Base-by-base conservation (phyloP, 2,888 invertebrate species). In the Fragum fragum region DNA sequence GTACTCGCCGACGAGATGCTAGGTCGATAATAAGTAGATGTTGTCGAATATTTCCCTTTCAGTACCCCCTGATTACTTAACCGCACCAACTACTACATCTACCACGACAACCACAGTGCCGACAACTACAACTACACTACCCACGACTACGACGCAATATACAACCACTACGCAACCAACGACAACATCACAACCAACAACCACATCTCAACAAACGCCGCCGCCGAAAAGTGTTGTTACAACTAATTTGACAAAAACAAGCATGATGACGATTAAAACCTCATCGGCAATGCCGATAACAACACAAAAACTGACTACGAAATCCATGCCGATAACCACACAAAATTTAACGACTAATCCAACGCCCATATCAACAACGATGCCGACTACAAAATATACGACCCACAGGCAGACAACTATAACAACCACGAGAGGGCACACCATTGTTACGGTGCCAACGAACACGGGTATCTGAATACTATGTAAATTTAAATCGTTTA, bases 1-100 rank as follows among this genome's bases (percentile, higher is more conserved):
- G n/a, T n/a, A n/a, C n/a, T n/a, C n/a, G n/a, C n/a, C n/a, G n/a
- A n/a, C n/a, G n/a, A n/a, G n/a, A n/a, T n/a, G n/a, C n/a, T n/a
- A n/a, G n/a, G n/a, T n/a, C n/a, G n/a, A n/a, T n/a, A n/a, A n/a
- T n/a, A n/a, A n/a, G n/a, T n/a, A n/a, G n/a, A n/a, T n/a, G n/a
- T n/a, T n/a, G n/a, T n/a, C n/a, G n/a, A 36, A 36, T 47, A 47
- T 47, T 47, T 47, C 14, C n/a, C 47, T 18, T 47, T 9, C n/a
- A 47, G 5, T 47, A 3, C 32, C 42, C 57, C 21, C 69, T 9
- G 23, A 52, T 26, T 39, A 75, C 14, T 32, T 63, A 29, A 61
- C 39, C 26, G 28, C 72, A 0, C 61, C 75, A 53, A 57, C 66
- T 28, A 61, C 72, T 29, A 72, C 72, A 3, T 61, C 76, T 1